Evolutionary conservation across 2,888 invertebrate species (phyloP), one percentile per base, ranked within the genome.

Genomic region (Protophormia terraenovae): DNA sequence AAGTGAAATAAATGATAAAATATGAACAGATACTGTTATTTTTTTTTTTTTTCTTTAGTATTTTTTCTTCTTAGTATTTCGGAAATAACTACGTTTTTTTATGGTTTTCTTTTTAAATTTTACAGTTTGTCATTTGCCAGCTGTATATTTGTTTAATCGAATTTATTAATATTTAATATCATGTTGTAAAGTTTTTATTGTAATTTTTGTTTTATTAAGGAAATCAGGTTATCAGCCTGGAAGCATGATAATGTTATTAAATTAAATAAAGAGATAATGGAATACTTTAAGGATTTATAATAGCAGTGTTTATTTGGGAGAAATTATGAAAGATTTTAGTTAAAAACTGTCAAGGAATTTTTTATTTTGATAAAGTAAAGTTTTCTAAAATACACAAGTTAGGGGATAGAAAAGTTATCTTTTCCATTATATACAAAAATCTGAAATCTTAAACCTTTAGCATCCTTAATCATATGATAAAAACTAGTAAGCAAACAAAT

Each of bases 1-100:
- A 77, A 81, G 73, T 81, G 66, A 67, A 60, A 58, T 58, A 58
- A 66, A 80, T 66, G 58, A 80, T 66, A 73, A 71, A 47, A 45
- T 14, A 45, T 0, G 41, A 22, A 60, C 27, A 41, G 16, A 72
- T 22, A 45, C 29, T 29, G 7, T 19, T 45, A 0, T 29, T 14
- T 29, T 47, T n/a, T 71, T 38, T 5, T 35, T 12, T n/a, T 16
- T 8, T 16, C 5, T 32, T 69, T 27, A 45, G n/a, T n/a, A n/a
- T n/a, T n/a, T 27, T 38, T 58, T n/a, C 2, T 29, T 67, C 22
- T 50, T 29, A n/a, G 3, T 27, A 45, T 45, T 45, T 45, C 10
- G 19, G 24, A 0, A 12, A 2, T 35, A 71, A 16, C 5, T 27
- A 16, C 12, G 29, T 7, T 32, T 41, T 38, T 55, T 71, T 71